Evolutionary conservation across 2,113 vertebrate species (phyloP).

Genomic region (Colaptes auratus): DNA sequence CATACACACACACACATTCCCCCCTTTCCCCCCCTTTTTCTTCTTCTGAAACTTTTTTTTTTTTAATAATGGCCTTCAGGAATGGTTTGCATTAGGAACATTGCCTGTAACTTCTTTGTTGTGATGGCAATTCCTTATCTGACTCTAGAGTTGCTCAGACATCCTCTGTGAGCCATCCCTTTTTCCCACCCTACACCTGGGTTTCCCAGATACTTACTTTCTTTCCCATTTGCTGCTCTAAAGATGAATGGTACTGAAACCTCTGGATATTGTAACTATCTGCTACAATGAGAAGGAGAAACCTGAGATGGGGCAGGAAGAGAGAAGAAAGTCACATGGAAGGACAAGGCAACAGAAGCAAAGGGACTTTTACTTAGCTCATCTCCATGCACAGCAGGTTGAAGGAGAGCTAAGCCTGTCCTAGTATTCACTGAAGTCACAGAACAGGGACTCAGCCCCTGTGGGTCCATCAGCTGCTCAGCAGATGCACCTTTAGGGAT

Average conservation of each 20-base stretch:
- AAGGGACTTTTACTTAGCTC: neutral
- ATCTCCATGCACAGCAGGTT: neutral
- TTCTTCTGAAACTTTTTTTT: neutral
- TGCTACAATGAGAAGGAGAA: neutral
- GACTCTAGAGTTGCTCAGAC: neutral
- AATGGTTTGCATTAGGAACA: neutral
- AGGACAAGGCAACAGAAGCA: neutral
- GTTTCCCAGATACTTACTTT: neutral
- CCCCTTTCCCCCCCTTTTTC: neutral
- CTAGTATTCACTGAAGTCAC: neutral
- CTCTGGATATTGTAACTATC: neutral
- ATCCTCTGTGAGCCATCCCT: neutral
- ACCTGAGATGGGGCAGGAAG: neutral
- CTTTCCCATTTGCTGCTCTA: neutral
- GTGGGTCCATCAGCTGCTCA: neutral
- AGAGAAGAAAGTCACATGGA: neutral
- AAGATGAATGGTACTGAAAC: neutral
- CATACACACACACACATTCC: too few relatives aligned
- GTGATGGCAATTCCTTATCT: neutral
- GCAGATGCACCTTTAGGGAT: neutral
- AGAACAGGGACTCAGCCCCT: neutral
- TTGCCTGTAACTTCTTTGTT: neutral
- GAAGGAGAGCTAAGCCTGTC: neutral
- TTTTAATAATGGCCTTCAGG: neutral
- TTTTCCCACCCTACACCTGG: neutral